These are phyloP conservation scores for Pyrocephalus nanus DNA, from an alignment of 2,797 vertebrate species.

Conservation along the genomic window DNA sequence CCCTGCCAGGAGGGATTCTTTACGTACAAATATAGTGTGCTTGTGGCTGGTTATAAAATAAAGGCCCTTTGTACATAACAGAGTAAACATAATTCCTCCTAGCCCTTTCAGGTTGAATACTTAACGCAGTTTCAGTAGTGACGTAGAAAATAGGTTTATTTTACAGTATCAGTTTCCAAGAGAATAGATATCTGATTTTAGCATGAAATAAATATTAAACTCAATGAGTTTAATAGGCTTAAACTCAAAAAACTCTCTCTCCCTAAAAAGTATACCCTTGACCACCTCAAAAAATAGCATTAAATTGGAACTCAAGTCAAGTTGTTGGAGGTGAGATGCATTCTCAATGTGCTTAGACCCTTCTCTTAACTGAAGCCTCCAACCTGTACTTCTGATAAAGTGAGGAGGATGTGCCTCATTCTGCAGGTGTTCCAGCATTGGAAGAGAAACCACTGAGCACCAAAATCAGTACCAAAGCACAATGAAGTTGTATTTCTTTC, in stretches of 20 bases:
- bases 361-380: neutral
- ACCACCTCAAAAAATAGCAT: neutral
- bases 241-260: neutral
- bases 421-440: neutral
- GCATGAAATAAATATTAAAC: neutral
- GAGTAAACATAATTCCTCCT: neutral
- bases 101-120: neutral
- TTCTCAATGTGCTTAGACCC: neutral
- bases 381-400: neutral
- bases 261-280: neutral
- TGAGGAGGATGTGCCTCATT: accelerated
- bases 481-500: neutral
- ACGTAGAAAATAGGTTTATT: neutral
- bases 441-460: neutral
- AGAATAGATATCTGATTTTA: neutral
- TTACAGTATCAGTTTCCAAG: neutral
- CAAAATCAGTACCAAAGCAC: neutral
- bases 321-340: neutral
- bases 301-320: neutral
- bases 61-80: neutral
- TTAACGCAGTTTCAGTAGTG: neutral
- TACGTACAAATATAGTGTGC: neutral
- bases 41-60: neutral
- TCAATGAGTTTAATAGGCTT: neutral
- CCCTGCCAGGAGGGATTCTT: neutral